phyloP scores from a whole-genome alignment of 2,797 vertebrate genomes.

The Silurus aristotelis region DNA sequence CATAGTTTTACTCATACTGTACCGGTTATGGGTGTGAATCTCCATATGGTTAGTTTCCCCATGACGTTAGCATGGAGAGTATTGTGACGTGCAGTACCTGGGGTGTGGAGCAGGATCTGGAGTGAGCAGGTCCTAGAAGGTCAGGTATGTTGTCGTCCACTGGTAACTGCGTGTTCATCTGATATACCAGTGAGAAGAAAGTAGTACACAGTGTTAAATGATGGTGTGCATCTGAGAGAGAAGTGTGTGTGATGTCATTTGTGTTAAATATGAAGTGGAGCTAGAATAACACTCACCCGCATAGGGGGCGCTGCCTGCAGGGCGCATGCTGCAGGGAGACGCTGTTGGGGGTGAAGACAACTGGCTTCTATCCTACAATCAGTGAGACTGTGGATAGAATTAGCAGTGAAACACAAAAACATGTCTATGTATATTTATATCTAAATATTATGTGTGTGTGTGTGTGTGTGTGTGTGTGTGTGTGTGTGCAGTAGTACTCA shows the following conservation, averaged over 20 bases:
- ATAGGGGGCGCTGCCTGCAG: conserved; percentile 75
- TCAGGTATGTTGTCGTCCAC: conserved; percentile 84
- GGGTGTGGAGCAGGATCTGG: conserved; percentile 77
- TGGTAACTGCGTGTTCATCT: conserved; percentile 50
- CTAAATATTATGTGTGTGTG: too few species aligned
- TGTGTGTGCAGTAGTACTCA: conserved; percentile 59
- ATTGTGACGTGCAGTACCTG: conserved; percentile 59
- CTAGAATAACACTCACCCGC: conserved; percentile 64
- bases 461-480: background rate
- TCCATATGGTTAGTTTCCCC: background rate
- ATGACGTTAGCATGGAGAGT: background rate
- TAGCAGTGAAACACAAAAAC: too few species aligned
- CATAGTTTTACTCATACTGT: too few species aligned
- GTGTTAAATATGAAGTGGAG: background rate
- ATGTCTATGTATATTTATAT: too few species aligned
- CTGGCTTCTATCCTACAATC: conserved; percentile 68
- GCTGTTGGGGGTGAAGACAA: conserved; percentile 71
- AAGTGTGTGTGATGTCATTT: too few species aligned
- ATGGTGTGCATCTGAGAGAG: too few species aligned
- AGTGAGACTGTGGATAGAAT: conserved; percentile 21
- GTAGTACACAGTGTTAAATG: too few species aligned
- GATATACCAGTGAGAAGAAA: background rate
- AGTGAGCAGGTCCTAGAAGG: conserved; percentile 81
- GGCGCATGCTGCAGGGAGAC: conserved; percentile 70
- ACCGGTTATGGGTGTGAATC: too few species aligned